Evolutionary conservation across 2,113 vertebrate species (phyloP).

Genomic region (Dipodomys stephensi): DNA sequence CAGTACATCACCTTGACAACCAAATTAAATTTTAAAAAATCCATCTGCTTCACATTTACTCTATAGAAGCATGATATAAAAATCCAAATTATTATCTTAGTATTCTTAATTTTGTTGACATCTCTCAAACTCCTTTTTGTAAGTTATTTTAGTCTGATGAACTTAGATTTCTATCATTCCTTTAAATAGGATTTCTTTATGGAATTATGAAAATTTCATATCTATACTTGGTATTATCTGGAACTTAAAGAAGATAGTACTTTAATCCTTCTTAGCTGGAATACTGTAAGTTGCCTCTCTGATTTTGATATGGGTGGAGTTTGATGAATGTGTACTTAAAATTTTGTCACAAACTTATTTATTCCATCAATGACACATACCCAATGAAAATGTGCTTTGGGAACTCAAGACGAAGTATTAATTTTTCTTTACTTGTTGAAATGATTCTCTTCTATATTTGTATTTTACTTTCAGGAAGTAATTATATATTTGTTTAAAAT

Average conservation of each 20-base stretch:
- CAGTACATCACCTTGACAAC: no score
- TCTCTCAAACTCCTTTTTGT: background rate
- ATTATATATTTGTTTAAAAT: background rate
- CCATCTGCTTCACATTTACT: no score
- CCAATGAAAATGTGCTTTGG: background rate
- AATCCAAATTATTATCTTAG: background rate
- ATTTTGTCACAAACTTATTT: background rate
- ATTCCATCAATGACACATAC: background rate
- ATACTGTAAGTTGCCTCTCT: background rate
- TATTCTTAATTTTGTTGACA: background rate
- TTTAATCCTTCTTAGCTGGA: background rate
- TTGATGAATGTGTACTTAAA: background rate
- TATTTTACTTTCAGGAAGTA: conserved; percentile 22
- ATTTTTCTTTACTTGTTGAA: background rate
- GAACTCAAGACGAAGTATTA: background rate
- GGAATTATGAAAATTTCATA: background rate
- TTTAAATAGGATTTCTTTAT: background rate
- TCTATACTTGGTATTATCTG: background rate
- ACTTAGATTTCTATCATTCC: background rate
- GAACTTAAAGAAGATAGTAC: background rate
- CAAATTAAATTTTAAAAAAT: no score
- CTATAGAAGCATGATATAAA: no score
- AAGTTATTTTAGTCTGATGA: background rate
- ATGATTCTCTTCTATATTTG: background rate
- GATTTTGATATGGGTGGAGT: background rate